These are phyloP conservation scores for Nyctalus aviator DNA, from an alignment of 2,797 vertebrate genomes.

Conservation along the genomic window DNA sequence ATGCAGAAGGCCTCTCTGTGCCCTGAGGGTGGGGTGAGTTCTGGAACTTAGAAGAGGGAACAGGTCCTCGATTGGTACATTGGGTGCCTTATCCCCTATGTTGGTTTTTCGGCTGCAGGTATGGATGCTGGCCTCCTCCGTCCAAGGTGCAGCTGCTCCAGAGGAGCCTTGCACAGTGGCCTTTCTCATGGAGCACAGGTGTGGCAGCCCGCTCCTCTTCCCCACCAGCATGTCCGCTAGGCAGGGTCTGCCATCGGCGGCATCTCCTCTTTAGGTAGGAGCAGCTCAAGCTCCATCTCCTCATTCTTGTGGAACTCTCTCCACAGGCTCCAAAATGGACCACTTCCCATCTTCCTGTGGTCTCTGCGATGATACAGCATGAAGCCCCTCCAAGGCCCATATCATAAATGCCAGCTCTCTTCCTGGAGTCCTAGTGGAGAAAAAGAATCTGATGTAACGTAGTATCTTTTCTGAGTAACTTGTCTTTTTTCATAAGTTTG, in stretches of 20 bases:
- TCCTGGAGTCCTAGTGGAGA: not conserved
- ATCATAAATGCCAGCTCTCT: not conserved
- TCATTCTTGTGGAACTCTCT: not conserved
- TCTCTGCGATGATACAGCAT: not conserved
- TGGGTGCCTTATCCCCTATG: not conserved
- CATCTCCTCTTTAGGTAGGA: fast-evolving
- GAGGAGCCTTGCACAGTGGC: fast-evolving
- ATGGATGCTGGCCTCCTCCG: not conserved
- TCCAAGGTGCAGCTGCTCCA: not conserved
- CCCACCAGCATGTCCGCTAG: not conserved
- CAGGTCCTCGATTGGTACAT: not conserved
- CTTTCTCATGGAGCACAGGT: not conserved
- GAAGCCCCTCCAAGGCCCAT: not conserved
- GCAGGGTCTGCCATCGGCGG: no score
- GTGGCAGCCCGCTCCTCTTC: fast-evolving
- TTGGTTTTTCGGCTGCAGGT: not conserved
- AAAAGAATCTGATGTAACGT: slow-evolving; percentile 41
- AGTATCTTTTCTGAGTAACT: slow-evolving; percentile 60
- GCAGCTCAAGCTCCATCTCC: not conserved
- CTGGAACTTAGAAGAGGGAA: not conserved
- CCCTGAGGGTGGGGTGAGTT: not conserved
- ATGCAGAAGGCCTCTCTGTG: not conserved
- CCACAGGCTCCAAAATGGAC: not conserved
- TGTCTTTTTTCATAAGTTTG: slow-evolving; percentile 51
- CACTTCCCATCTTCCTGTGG: not conserved